phyloP scores from a whole-genome alignment of 2,113 vertebrate genomes.

The Sylvicapra grimmia region DNA sequence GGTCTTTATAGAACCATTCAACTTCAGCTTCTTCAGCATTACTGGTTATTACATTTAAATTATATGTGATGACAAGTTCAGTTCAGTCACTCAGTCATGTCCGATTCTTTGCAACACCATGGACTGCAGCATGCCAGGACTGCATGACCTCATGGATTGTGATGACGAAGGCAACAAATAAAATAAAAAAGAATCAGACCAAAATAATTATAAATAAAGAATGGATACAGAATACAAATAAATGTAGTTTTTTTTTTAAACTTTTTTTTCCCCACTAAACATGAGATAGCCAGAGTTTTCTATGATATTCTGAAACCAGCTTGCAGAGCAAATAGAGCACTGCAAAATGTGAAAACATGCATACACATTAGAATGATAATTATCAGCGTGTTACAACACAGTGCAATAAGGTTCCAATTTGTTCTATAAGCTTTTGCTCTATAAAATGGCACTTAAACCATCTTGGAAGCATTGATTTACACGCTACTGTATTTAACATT shows the following conservation, averaged over 20 bases:
- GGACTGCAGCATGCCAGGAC: background rate
- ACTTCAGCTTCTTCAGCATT: too few species aligned
- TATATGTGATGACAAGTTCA: background rate
- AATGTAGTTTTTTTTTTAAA: background rate
- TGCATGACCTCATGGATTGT: background rate
- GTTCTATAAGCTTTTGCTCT: conserved; percentile 8
- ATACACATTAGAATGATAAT: conserved; percentile 6
- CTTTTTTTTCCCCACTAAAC: background rate
- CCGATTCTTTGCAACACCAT: background rate
- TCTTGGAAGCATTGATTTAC: background rate
- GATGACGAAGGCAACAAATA: background rate
- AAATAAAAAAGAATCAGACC: background rate
- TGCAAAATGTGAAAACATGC: background rate
- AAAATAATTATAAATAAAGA: background rate
- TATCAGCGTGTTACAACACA: conserved; percentile 34
- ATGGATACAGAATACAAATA: background rate
- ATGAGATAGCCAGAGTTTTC: background rate
- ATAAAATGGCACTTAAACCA: conserved; percentile 30
- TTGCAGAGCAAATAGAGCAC: background rate
- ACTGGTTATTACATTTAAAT: background rate
- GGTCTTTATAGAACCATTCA: too few species aligned
- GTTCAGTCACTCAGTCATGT: background rate
- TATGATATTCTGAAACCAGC: background rate
- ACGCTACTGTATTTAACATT: background rate
- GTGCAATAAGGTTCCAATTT: conserved; percentile 28